These are phyloP conservation scores for Ditylenchus weischeri DNA, from an alignment of 2,888 invertebrate genomes.

Conservation along the genomic window DNA sequence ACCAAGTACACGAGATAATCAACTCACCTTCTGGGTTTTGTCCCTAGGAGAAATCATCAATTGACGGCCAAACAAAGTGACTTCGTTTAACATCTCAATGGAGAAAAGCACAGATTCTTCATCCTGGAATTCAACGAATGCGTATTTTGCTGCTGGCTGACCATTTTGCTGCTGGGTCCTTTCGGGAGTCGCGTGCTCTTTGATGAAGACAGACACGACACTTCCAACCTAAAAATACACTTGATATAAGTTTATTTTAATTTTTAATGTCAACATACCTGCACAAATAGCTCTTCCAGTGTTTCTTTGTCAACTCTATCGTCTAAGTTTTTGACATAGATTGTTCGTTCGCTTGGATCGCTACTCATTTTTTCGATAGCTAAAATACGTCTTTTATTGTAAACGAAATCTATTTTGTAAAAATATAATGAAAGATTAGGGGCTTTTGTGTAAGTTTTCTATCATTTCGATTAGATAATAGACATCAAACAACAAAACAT, in stretches of 20 bases:
- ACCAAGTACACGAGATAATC: no score
- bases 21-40: neutral
- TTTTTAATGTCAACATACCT: slow-evolving; percentile 26
- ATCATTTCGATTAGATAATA: no score
- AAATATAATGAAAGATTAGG: no score
- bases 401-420: no score
- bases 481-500: no score
- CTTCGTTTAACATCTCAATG: slow-evolving; percentile 42
- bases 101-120: slow-evolving; percentile 45
- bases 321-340: slow-evolving; percentile 38
- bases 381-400: no score
- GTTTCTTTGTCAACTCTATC: slow-evolving; percentile 37
- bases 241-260: neutral
- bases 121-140: slow-evolving; percentile 45
- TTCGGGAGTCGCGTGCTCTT: neutral
- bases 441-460: no score
- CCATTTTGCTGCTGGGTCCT: slow-evolving; percentile 7
- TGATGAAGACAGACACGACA: slow-evolving; percentile 2
- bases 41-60: slow-evolving; percentile 39
- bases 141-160: slow-evolving; percentile 28
- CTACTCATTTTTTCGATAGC: no score
- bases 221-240: slow-evolving; percentile 4
- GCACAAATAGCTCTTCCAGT: slow-evolving; percentile 45
- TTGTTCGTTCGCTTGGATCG: slow-evolving; percentile 29
- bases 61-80: slow-evolving; percentile 33